Evolutionary conservation across 1,140 invertebrate species (phyloP).

Genomic region (Drosophila kanapiae): DNA sequence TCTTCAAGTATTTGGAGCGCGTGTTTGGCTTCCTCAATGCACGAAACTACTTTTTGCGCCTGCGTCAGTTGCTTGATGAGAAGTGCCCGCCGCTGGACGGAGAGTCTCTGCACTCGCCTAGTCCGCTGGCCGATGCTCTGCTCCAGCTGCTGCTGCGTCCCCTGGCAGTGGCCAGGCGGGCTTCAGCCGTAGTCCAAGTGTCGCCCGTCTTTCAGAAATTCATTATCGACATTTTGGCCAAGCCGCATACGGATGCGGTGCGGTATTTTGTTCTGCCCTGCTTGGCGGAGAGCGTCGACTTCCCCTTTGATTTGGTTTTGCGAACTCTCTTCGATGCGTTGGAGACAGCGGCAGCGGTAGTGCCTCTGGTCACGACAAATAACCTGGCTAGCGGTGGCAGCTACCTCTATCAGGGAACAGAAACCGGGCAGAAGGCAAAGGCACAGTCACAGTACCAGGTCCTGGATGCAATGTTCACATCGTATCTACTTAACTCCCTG

Average conservation of each 20-base stretch:
- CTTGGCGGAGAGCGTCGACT: conserved; percentile 85
- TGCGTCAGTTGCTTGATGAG: conserved; percentile 90
- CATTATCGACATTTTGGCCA: conserved; percentile 86
- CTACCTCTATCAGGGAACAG: conserved; percentile 29
- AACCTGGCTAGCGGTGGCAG: conserved; percentile 19
- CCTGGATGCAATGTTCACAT: conserved; percentile 42
- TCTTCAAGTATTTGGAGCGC: conserved; percentile 85
- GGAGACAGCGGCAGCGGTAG: conserved; percentile 10
- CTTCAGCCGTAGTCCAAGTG: conserved; percentile 15
- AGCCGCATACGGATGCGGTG: conserved; percentile 87
- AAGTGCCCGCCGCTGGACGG: conserved; percentile 91
- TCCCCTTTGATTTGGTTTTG: conserved; percentile 86
- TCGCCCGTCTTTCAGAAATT: conserved; percentile 82
- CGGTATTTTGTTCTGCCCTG: conserved; percentile 87
- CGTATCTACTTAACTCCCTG: conserved; percentile 88
- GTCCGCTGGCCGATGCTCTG: conserved; percentile 90
- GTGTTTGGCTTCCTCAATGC: conserved; percentile 78
- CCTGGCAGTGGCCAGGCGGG: conserved; percentile 85
- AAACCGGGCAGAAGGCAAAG: not conserved
- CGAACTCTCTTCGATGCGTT: conserved; percentile 46
- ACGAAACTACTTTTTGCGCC: conserved; percentile 90
- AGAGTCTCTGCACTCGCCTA: conserved; percentile 89
- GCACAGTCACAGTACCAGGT: not conserved
- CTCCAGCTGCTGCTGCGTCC: conserved; percentile 92
- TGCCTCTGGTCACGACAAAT: conserved; percentile 2